Base-by-base conservation (phyloP, 2,113 vertebrate genomes). In the Misgurnus anguillicaudatus region DNA sequence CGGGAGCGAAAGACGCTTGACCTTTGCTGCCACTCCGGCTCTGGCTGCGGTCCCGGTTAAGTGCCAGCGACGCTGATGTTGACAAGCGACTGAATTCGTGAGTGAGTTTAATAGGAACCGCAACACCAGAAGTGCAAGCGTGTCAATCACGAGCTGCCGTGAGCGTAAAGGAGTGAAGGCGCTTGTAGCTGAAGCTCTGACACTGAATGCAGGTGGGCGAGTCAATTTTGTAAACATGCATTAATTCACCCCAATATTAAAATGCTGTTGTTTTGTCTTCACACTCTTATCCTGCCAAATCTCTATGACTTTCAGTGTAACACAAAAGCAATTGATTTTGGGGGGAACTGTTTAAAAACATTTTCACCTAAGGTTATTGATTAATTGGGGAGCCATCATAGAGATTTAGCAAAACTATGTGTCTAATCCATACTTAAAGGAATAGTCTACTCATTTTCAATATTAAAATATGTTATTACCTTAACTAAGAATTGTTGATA, bases 71-170 rank as follows among this genome's bases (percentile, higher is more conserved):
- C 75, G 70, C 64, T 55, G 65, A 78, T 71, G 70, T 42, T 71
- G 79, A 81, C 65, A 51, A 60, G 45, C 19, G 47, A 41, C 42
- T 71, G 75, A 75, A 79, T 65, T 76, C 70, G 71, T 76, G 76
- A 81, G 81, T 82, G 69, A 68, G 66, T 82, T 81, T 84, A 76
- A 79, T 84, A 79, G 66, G 48, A 79, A 82, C 66, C 65, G 71
- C n/a, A 72, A 81, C 64, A 48, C 60, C 67, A 64, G 75, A 63
- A 74, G 68, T 64, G 41, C 68, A 38, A 71, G 75, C 64, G 42
- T 70, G 75, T 84, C 82, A 81, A 53, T 81, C 82, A 78, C 24
- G 16, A 67, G 60, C 63, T 14, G 62, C 10, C 14, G 31, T 67
- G 61, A 69, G 48, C 17, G 39, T 45, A 19, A 21, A 45, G 55